A percentile compares a stretch with the other conserved stretches of the same genome.
Evolutionary conservation across 2,113 vertebrate species (phyloP).

Genomic region (Tyrannus savana): DNA sequence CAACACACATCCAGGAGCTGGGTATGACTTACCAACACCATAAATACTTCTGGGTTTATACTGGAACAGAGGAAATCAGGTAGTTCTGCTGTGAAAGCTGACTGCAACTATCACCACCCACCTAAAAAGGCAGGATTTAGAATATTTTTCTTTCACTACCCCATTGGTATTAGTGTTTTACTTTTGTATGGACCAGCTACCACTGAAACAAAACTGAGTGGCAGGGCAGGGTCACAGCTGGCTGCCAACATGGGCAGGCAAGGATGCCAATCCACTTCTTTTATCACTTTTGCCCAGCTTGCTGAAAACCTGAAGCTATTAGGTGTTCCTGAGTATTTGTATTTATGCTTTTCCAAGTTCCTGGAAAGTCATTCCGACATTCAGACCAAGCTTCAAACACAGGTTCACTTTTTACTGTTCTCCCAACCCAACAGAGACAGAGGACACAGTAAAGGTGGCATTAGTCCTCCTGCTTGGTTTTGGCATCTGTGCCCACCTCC

Average conservation of each 20-base stretch:
- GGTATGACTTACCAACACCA: background rate
- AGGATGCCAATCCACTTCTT: background rate
- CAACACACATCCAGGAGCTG: background rate
- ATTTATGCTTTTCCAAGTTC: background rate
- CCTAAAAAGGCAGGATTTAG: background rate
- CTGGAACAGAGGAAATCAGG: background rate
- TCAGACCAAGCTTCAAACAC: background rate
- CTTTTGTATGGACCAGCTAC: background rate
- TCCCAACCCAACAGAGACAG: background rate
- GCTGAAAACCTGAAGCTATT: background rate
- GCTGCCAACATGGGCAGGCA: background rate
- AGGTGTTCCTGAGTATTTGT: background rate
- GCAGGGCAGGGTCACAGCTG: background rate
- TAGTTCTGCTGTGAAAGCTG: background rate
- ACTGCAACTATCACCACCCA: background rate
- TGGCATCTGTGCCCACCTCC: rapidly evolving
- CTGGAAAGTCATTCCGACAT: background rate
- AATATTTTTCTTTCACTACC: background rate
- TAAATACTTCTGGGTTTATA: background rate
- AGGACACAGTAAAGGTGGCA: background rate
- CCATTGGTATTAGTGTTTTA: background rate
- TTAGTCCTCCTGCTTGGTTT: background rate
- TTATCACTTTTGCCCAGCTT: background rate
- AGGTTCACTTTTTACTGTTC: background rate
- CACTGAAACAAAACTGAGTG: background rate